A percentile compares a stretch with the other conserved stretches of the same genome.
These are phyloP conservation scores for Agapornis roseicollis DNA, from an alignment of 2,113 vertebrate species.

Conservation along the genomic window DNA sequence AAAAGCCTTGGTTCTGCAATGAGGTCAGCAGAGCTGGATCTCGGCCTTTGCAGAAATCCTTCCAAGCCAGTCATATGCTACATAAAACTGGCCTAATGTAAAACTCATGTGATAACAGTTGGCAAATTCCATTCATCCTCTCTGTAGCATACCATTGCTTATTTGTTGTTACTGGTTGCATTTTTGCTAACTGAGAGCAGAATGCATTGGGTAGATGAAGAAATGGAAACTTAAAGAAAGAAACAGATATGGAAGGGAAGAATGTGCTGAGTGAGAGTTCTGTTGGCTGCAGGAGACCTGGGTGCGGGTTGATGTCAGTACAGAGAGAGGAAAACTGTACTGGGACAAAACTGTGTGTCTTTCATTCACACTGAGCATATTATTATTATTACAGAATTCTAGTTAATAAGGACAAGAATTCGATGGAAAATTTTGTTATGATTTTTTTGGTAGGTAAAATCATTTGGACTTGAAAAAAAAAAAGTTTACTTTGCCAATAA, in stretches of 20 bases:
- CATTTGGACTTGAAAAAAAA: not conserved
- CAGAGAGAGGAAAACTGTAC: not conserved
- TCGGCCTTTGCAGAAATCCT: not conserved
- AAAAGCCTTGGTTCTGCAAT: not conserved
- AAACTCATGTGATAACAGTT: not conserved
- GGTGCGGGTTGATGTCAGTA: not conserved
- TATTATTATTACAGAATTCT: not conserved
- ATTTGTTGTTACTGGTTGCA: not conserved
- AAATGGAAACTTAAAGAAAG: not conserved
- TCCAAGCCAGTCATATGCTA: accelerated
- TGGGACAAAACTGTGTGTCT: not conserved
- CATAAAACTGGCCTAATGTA: not conserved
- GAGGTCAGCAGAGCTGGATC: not conserved
- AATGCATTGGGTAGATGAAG: not conserved
- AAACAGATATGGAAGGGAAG: not conserved
- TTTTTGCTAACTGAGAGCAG: not conserved
- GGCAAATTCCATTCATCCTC: not conserved
- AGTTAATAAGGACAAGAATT: not conserved
- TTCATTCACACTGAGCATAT: not conserved
- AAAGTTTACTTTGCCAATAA: not conserved
- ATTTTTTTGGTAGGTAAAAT: not conserved
- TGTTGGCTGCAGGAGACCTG: not conserved
- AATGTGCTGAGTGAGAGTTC: not conserved
- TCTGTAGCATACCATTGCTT: not conserved
- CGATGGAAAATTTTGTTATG: not conserved